phyloP scores from a whole-genome alignment of 2,888 invertebrate species.

The Amaurobius ferox region DNA sequence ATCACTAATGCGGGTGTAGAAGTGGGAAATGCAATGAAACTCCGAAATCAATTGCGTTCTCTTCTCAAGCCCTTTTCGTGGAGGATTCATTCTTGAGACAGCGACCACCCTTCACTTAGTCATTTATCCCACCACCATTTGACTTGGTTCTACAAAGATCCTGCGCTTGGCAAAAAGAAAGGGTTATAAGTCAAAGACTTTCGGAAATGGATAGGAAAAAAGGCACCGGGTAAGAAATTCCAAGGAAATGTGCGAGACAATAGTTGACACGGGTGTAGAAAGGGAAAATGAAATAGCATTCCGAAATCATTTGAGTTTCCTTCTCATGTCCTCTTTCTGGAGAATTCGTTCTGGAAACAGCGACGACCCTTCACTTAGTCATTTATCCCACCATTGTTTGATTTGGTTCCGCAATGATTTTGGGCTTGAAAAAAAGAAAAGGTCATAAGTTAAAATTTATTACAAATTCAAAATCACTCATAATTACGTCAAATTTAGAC shows the following conservation, averaged over 20 bases:
- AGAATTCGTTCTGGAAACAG: slow-evolving; percentile 35
- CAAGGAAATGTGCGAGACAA: too few species aligned
- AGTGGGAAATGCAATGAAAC: slow-evolving; percentile 8
- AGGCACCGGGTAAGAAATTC: too few species aligned
- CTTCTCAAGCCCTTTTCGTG: slow-evolving; percentile 35
- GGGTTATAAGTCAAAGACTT: slow-evolving; percentile 38
- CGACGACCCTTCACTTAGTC: slow-evolving; percentile 25
- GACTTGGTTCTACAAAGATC: slow-evolving; percentile 29
- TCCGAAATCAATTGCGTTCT: slow-evolving; percentile 48
- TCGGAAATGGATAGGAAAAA: too few species aligned
- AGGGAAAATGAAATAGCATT: slow-evolving; percentile 19
- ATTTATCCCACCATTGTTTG: slow-evolving; percentile 42
- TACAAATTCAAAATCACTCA: too few species aligned
- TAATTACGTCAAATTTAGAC: too few species aligned
- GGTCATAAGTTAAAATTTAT: slow-evolving; percentile 31
- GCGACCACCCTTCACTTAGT: slow-evolving; percentile 22
- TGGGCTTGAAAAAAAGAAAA: slow-evolving; percentile 22
- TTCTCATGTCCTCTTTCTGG: slow-evolving; percentile 33
- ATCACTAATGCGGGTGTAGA: slow-evolving; percentile 19
- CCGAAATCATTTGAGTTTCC: slow-evolving; percentile 44
- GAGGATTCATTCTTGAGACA: slow-evolving; percentile 34
- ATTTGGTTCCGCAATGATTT: slow-evolving; percentile 28
- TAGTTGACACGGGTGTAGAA: slow-evolving; percentile 19
- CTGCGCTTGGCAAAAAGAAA: slow-evolving; percentile 22
- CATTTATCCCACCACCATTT: slow-evolving; percentile 47